phyloP scores from a whole-genome alignment of 2,888 invertebrate species.

The Mallateleia sp. region DNA sequence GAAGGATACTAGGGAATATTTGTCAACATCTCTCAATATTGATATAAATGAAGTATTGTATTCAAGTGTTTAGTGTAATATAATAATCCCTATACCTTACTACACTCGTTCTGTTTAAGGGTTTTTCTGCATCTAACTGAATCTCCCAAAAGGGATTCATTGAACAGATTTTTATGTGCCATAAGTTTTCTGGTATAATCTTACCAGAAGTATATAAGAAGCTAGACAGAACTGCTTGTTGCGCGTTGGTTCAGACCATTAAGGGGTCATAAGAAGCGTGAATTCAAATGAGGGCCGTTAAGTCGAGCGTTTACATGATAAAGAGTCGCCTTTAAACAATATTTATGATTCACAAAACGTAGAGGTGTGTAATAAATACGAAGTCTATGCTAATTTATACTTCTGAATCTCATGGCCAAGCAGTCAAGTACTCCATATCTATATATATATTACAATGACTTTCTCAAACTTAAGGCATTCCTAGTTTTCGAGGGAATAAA shows the following conservation, averaged over 20 bases:
- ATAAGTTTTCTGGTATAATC: constrained; percentile 33
- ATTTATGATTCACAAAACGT: constrained; percentile 84
- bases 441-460: neutral
- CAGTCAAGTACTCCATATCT: neutral
- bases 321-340: constrained; percentile 86
- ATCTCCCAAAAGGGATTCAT: constrained; percentile 33
- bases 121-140: constrained; percentile 13
- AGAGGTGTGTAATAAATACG: constrained; percentile 84
- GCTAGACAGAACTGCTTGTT: constrained; percentile 80
- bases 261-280: constrained; percentile 77
- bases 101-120: too few relatives aligned
- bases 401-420: constrained; percentile 18
- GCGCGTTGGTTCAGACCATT: constrained; percentile 78
- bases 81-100: neutral
- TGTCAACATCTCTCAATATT: too few relatives aligned
- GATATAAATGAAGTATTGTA: too few relatives aligned
- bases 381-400: constrained; percentile 83
- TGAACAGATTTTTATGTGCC: constrained; percentile 43
- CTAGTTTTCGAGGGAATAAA: too few relatives aligned
- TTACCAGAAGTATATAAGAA: constrained; percentile 33
- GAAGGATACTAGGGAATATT: too few relatives aligned
- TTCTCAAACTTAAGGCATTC: too few relatives aligned
- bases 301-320: constrained; percentile 86
- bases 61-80: too few relatives aligned
- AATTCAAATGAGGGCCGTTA: constrained; percentile 85